Percentiles rank a stretch among this genome's conserved stretches.
Evolutionary conservation across 2,888 invertebrate species (phyloP).

Genomic region (Harpagoxenus sublaevis): DNA sequence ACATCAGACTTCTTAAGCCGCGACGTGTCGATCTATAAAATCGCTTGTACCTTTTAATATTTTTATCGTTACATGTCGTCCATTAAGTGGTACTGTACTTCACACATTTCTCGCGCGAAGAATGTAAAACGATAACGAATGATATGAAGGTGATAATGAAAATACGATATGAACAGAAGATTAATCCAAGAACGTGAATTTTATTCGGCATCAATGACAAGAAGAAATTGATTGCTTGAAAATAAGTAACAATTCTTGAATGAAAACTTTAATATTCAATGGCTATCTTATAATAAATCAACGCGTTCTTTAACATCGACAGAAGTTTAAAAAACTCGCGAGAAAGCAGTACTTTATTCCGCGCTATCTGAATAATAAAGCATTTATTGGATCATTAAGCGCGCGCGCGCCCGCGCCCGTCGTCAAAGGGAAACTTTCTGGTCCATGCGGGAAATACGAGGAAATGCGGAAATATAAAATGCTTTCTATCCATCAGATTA

Average conservation of each 20-base stretch:
- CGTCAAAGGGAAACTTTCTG: conserved; percentile 10
- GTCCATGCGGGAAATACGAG: not conserved
- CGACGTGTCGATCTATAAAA: not conserved
- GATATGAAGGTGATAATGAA: not conserved
- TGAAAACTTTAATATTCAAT: conserved; percentile 32
- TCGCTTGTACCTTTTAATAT: not conserved
- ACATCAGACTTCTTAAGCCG: not conserved
- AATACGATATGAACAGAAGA: not conserved
- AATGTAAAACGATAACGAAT: not conserved
- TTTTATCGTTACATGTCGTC: not conserved
- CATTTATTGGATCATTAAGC: conserved; percentile 48
- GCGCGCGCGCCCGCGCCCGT: conserved; percentile 1
- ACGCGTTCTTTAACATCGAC: conserved; percentile 3
- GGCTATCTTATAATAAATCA: conserved; percentile 24
- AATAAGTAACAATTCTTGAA: not conserved
- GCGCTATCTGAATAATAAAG: conserved; percentile 35
- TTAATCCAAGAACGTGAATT: not conserved
- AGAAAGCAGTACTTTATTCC: conserved; percentile 6
- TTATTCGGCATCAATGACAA: not conserved
- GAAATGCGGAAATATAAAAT: not conserved
- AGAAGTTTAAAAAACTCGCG: conserved; percentile 21
- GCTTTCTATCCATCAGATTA: conserved; percentile 14
- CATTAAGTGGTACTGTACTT: not conserved
- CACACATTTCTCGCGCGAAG: not conserved
- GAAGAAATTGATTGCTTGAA: not conserved